Percentiles rank a stretch among this genome's conserved stretches.
Evolutionary conservation across 2,113 vertebrate species (phyloP).

Genomic region (Progne subis): DNA sequence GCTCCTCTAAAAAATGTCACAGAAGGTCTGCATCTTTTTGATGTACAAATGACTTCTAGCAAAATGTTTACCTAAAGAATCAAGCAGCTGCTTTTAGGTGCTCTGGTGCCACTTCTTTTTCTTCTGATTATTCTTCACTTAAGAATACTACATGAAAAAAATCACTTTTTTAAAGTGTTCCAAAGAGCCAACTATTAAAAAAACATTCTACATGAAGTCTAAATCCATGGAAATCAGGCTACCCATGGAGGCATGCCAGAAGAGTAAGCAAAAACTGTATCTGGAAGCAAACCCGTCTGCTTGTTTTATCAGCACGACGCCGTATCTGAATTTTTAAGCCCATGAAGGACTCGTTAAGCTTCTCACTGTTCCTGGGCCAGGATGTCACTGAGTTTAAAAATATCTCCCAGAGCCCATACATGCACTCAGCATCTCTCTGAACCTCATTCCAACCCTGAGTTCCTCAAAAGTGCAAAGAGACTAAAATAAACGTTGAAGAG

Average conservation of each 20-base stretch:
- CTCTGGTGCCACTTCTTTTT: neutral
- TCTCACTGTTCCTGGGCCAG: neutral
- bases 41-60: neutral
- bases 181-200: neutral
- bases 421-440: neutral
- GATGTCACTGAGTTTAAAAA: neutral
- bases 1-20: neutral
- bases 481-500: neutral
- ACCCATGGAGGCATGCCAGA: neutral
- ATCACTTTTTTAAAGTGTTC: neutral
- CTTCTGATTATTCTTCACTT: neutral
- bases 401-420: neutral
- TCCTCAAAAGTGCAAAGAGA: neutral
- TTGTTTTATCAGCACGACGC: neutral
- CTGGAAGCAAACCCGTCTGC: neutral
- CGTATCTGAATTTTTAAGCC: neutral
- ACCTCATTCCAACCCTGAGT: neutral
- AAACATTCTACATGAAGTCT: neutral
- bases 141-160: neutral
- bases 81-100: neutral
- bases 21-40: neutral
- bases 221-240: neutral
- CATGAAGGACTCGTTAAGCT: conserved; percentile 4
- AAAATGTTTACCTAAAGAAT: neutral
- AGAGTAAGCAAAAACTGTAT: neutral